Conservation (phyloP, 2,888 invertebrate genomes). For the Polylopha cassiicola region DNA sequence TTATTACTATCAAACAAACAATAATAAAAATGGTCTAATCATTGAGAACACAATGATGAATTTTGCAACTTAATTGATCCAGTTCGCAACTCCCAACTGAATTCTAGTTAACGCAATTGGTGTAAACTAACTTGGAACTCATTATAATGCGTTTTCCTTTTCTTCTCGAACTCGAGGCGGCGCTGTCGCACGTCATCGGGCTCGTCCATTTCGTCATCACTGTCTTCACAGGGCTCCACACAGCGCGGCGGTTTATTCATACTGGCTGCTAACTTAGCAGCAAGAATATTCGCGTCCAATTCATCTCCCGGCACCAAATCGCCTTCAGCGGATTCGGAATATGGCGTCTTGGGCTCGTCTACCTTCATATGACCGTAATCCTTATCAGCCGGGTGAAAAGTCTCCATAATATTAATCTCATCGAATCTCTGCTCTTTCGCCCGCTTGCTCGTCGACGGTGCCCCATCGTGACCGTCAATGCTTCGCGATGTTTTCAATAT, state of each 20-base stretch:
- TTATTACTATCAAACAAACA: too few species aligned
- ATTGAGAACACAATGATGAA: too few species aligned
- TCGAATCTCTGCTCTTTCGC: constrained; percentile 91
- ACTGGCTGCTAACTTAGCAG: constrained; percentile 81
- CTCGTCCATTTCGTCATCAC: constrained; percentile 78
- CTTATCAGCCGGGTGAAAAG: constrained; percentile 97
- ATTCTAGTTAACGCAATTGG: too few species aligned
- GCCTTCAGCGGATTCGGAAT: constrained; percentile 78
- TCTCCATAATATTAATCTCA: constrained; percentile 99
- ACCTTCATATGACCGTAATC: constrained; percentile 99
- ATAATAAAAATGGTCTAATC: too few species aligned
- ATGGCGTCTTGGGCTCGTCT: constrained; percentile 98
- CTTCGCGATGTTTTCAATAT: constrained; percentile 95
- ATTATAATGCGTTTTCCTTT: constrained; percentile 97
- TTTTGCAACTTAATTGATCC: too few species aligned
- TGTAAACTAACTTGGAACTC: constrained; percentile 82
- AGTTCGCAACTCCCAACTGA: too few species aligned
- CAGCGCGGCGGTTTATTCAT: constrained; percentile 72
- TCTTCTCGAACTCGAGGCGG: constrained; percentile 90
- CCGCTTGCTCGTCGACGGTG: constrained; percentile 65
- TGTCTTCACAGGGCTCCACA: constrained; percentile 68
- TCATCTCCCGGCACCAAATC: constrained; percentile 78
- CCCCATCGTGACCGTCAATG: constrained; percentile 83
- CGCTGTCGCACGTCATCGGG: constrained; percentile 80
- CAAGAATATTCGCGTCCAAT: constrained; percentile 83